phyloP scores from a whole-genome alignment of 2,797 vertebrate species.

The Eulemur coronatus region DNA sequence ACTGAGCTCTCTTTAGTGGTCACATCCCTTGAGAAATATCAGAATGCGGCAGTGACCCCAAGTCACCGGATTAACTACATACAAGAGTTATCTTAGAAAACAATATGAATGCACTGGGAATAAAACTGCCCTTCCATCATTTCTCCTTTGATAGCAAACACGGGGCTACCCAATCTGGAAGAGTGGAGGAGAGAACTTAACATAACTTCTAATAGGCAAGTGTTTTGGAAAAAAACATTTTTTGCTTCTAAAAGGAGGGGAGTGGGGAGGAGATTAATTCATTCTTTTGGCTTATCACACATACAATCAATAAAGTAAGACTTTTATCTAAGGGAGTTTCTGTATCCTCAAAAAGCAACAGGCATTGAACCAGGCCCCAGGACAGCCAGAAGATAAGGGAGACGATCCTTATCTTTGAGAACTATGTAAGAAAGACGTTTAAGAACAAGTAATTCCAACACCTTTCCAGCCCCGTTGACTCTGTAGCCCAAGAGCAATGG shows the following conservation, averaged over 20 bases:
- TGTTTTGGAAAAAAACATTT: neutral
- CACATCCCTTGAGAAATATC: constrained; percentile 25
- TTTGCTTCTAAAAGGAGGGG: neutral
- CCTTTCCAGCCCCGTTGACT: neutral
- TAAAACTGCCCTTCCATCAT: neutral
- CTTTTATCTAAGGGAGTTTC: neutral
- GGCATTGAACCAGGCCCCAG: accelerated
- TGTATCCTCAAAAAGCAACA: neutral
- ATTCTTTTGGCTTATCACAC: neutral
- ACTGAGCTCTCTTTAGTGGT: constrained; percentile 1
- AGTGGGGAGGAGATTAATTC: neutral
- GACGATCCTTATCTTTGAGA: neutral
- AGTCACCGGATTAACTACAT: neutral
- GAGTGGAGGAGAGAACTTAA: neutral
- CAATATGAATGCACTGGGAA: neutral
- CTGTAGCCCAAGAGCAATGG: neutral
- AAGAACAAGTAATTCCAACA: neutral
- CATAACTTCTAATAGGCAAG: neutral
- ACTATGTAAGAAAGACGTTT: neutral
- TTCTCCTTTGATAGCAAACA: neutral
- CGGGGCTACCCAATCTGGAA: neutral
- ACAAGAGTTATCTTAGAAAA: neutral
- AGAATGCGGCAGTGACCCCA: neutral
- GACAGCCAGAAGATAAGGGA: neutral
- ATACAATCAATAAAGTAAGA: neutral